Conservation (phyloP, 2,113 vertebrate genomes). For the Rhegmatorhina hoffmannsi region DNA sequence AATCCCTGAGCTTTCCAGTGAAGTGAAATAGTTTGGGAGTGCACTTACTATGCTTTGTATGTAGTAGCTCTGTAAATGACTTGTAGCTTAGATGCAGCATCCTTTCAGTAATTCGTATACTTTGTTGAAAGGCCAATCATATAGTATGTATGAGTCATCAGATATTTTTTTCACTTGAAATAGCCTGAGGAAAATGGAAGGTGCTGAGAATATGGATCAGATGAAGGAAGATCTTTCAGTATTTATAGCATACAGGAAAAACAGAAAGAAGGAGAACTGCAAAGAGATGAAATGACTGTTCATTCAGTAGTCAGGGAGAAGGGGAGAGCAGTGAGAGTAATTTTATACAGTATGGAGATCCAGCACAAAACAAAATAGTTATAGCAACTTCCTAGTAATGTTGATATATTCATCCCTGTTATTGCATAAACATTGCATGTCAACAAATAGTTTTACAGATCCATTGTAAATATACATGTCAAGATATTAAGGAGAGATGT, state of each 20-base stretch:
- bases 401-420: not conserved
- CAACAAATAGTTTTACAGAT: not conserved
- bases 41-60: not conserved
- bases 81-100: not conserved
- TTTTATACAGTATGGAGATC: not conserved
- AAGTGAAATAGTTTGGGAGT: not conserved
- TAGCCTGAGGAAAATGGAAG: not conserved
- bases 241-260: not conserved
- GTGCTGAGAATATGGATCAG: not conserved
- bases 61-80: not conserved
- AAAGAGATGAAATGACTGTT: not conserved
- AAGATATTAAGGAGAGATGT: not conserved
- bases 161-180: not conserved
- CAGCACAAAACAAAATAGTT: not conserved
- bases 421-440: not conserved
- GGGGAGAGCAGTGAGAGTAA: not conserved
- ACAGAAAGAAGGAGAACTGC: not conserved
- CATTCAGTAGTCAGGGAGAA: not conserved
- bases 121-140: not conserved
- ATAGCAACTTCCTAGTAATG: not conserved
- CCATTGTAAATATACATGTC: not conserved
- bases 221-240: not conserved
- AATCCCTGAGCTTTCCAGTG: not conserved
- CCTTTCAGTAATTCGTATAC: not conserved
- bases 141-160: not conserved